Evolutionary conservation across 2,888 invertebrate species (phyloP).

Genomic region (Nomada fabriciana): DNA sequence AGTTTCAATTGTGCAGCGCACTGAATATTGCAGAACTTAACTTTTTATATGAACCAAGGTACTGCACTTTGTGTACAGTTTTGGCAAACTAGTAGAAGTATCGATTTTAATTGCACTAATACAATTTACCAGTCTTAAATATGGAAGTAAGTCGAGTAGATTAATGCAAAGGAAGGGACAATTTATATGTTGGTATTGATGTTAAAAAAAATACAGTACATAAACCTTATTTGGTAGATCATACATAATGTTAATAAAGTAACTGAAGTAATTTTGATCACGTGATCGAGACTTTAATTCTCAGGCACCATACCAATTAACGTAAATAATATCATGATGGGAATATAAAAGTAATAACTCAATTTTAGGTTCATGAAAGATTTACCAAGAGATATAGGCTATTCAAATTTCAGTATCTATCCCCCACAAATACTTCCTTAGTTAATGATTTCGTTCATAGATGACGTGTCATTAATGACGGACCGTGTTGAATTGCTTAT

Average conservation of each 20-base stretch:
- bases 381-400: neutral
- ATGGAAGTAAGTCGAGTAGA: slow-evolving; percentile 11
- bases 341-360: neutral
- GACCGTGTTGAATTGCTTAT: too few species aligned
- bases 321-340: neutral
- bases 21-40: slow-evolving; percentile 4
- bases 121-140: neutral
- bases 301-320: neutral
- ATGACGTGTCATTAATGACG: neutral
- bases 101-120: slow-evolving; percentile 6
- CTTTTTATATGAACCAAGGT: slow-evolving; percentile 21
- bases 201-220: slow-evolving; percentile 19
- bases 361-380: neutral
- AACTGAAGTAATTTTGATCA: slow-evolving; percentile 37
- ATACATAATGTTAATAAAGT: slow-evolving; percentile 49
- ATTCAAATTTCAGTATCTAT: neutral
- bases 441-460: neutral
- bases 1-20: slow-evolving; percentile 23
- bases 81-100: neutral
- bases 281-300: slow-evolving; percentile 1
- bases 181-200: slow-evolving; percentile 30
- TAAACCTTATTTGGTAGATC: slow-evolving; percentile 41
- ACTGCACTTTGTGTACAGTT: slow-evolving; percentile 14
- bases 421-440: neutral
- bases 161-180: slow-evolving; percentile 3